Evolutionary conservation across 1,140 invertebrate species (phyloP).

Genomic region (Mercenaria mercenaria): DNA sequence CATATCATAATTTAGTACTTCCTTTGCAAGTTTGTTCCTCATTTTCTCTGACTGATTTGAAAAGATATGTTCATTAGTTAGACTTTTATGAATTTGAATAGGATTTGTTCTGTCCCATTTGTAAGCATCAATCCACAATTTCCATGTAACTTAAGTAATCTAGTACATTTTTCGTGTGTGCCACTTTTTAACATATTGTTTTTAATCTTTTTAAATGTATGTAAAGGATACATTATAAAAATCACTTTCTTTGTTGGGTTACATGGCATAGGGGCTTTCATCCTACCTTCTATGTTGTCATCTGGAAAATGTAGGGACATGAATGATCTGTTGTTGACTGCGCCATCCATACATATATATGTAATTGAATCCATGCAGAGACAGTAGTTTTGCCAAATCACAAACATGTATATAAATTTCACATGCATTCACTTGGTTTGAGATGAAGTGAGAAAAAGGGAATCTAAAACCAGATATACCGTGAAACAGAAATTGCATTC

Average conservation of each 20-base stretch:
- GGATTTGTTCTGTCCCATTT: constrained; percentile 47
- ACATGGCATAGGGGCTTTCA: constrained; percentile 47
- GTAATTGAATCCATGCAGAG: constrained; percentile 27
- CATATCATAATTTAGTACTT: constrained; percentile 43
- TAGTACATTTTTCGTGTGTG: not conserved
- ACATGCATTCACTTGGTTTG: constrained; percentile 47
- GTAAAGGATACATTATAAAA: constrained; percentile 51
- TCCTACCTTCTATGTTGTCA: not conserved
- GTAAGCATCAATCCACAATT: constrained; percentile 57
- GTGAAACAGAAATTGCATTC: constrained; percentile 63
- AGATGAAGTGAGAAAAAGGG: constrained; percentile 63
- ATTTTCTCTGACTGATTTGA: constrained; percentile 53
- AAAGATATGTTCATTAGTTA: constrained; percentile 47
- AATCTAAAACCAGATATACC: constrained; percentile 64
- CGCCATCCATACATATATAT: constrained; percentile 49
- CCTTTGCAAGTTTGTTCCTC: constrained; percentile 56
- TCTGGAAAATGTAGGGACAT: constrained; percentile 39
- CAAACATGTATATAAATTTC: constrained; percentile 56
- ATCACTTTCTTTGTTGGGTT: constrained; percentile 18
- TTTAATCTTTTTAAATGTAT: constrained; percentile 49
- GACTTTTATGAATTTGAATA: constrained; percentile 52
- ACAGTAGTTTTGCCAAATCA: constrained; percentile 41
- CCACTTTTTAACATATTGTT: constrained; percentile 55
- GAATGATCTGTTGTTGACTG: constrained; percentile 36
- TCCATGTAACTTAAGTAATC: constrained; percentile 36